Evolutionary conservation across 2,113 vertebrate genomes (phyloP), one percentile per base, ranked within the genome.

Genomic region (Gymnogyps californianus): DNA sequence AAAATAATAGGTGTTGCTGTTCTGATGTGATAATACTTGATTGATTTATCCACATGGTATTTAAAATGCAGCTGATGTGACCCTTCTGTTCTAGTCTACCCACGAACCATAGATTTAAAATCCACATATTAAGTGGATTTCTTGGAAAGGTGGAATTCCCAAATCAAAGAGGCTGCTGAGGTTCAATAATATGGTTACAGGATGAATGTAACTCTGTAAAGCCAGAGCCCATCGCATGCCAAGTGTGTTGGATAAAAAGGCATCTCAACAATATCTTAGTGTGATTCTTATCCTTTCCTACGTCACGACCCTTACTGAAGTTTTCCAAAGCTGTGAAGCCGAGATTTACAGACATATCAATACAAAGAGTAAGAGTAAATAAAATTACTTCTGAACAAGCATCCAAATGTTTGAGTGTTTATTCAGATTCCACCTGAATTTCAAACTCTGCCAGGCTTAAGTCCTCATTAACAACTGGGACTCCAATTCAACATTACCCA

Each of bases 1-100:
- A 82, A 83, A 89, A 91, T 89, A 96, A 84, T 89, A 87, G 61
- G 57, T 89, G 87, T 82, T 90, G 57, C 84, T 89, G 44, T 72
- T 91, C 57, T 78, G 87, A 89, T 71, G 52, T 87, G 87, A 82
- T 95, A 91, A 78, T 79, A 36, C 58, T 80, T 80, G 95, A 94
- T 82, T 71, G 61, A 95, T 95, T 87, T 94, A 93, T 40, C 70
- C 57, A 72, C 46, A 8, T 42, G 81, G 81, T 64, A 89, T 87
- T 95, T 83, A 95, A 90, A 92, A 92, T 5, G 54, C 69, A 83
- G 66, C 44, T 79, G 67, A 82, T 82, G 52, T 61, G 69, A 95
- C 69, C 77, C 80, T 87, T 64, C 85, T 76, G 38, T 83, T 76
- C 57, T 40, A 52, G 40, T 61, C 83, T 87, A 44, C 49, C 36